Evolutionary conservation across 1,140 invertebrate species (phyloP).

Genomic region (Drosophila varians): DNA sequence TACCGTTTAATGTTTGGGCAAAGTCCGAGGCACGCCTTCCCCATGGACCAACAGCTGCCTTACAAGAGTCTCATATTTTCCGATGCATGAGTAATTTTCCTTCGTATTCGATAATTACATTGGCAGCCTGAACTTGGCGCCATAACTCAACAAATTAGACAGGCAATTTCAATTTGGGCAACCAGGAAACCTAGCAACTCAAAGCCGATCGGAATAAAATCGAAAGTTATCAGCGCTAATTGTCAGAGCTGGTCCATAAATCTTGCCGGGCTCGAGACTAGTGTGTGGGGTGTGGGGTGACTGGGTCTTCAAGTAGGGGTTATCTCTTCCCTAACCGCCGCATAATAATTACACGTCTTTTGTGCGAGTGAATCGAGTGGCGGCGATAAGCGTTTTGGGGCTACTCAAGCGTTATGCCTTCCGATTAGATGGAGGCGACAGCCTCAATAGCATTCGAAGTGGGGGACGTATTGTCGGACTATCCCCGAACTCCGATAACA

Average conservation of each 20-base stretch:
- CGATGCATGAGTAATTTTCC: constrained; percentile 49
- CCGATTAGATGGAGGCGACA: constrained; percentile 68
- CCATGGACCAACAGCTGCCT: constrained; percentile 3
- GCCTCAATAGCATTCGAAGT: constrained; percentile 34
- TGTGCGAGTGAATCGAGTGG: constrained; percentile 25
- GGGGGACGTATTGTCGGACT: not conserved
- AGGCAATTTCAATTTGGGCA: constrained; percentile 67
- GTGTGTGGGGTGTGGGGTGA: not conserved
- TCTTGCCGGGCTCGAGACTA: constrained; percentile 27
- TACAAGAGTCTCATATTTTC: constrained; percentile 40
- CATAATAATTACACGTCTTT: constrained; percentile 60
- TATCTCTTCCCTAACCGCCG: constrained; percentile 46
- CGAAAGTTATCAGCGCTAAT: constrained; percentile 71
- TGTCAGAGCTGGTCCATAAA: constrained; percentile 67
- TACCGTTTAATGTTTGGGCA: constrained; percentile 72
- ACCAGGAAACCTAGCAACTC: constrained; percentile 7
- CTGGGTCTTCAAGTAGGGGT: constrained; percentile 34
- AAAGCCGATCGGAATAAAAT: constrained; percentile 12
- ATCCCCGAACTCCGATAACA: constrained; percentile 34
- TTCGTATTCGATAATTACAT: constrained; percentile 68
- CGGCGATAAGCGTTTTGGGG: constrained; percentile 63
- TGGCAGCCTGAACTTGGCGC: constrained; percentile 44
- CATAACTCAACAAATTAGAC: constrained; percentile 76
- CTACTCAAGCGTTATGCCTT: constrained; percentile 77
- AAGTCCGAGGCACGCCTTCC: constrained; percentile 30